Conservation (phyloP, 2,888 invertebrate genomes). For the Ichneumoninae sp. region DNA sequence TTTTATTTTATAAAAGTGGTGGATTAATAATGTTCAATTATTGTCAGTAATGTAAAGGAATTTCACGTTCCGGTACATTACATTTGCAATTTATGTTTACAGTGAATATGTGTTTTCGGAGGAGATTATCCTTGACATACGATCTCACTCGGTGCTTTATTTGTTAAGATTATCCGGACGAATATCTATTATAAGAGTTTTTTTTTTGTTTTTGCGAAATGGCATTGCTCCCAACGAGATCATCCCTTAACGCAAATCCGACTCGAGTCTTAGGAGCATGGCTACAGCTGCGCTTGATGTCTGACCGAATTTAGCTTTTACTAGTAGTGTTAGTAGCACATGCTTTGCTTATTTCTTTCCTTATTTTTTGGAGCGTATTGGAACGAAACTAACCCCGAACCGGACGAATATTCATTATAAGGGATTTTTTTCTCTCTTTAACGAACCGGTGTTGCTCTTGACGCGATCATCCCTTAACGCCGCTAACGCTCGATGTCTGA, state of each 20-base stretch:
- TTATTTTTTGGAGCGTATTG: neutral
- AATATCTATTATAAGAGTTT: neutral
- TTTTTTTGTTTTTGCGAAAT: too few species aligned
- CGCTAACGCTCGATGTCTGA: neutral
- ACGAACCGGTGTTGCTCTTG: constrained; percentile 20
- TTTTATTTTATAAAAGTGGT: too few species aligned
- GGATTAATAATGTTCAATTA: neutral
- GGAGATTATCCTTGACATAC: too few species aligned
- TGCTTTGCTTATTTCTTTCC: neutral
- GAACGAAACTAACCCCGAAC: too few species aligned
- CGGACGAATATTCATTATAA: neutral
- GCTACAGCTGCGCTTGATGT: neutral
- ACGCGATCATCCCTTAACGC: constrained; percentile 46
- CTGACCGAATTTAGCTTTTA: neutral
- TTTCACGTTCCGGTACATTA: too few species aligned
- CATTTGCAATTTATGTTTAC: neutral
- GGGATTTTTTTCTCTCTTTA: neutral
- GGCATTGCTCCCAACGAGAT: neutral
- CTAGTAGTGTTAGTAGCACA: neutral
- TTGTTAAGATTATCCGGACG: neutral
- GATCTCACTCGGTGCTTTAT: too few species aligned
- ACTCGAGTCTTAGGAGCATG: neutral
- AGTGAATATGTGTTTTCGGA: too few species aligned
- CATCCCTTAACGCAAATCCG: constrained; percentile 45
- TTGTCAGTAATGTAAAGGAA: too few species aligned